Evolutionary conservation across 2,888 invertebrate species (phyloP).

Genomic region (Eupelmus urozonus): DNA sequence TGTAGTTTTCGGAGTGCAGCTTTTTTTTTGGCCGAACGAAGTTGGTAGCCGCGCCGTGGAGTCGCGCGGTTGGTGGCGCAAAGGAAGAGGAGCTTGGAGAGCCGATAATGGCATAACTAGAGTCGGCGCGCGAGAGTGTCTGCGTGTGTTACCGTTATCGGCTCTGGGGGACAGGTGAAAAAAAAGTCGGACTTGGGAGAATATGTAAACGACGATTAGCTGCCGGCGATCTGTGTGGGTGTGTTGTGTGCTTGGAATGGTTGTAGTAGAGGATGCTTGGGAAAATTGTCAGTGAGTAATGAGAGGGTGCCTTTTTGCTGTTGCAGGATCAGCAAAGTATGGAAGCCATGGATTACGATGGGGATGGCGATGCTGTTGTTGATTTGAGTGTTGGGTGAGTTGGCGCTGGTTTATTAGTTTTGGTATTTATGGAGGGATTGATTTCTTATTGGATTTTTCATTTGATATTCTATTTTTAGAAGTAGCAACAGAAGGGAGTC

Average conservation of each 20-base stretch:
- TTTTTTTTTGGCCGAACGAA: background rate
- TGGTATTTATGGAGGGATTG: background rate
- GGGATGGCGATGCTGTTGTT: conserved; percentile 89
- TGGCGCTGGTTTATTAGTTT: conserved; percentile 4
- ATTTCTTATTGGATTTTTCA: background rate
- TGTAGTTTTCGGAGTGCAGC: too few relatives aligned
- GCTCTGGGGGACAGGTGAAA: conserved; percentile 18
- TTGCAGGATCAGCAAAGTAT: conserved; percentile 35
- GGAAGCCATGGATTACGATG: conserved; percentile 89
- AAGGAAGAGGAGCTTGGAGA: conserved; percentile 5
- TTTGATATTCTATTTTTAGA: conserved; percentile 56
- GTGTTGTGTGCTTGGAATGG: background rate
- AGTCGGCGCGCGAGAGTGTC: conserved; percentile 2
- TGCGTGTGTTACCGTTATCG: conserved; percentile 47
- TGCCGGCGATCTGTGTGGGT: background rate
- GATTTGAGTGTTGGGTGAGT: conserved; percentile 91
- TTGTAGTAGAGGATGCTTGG: background rate
- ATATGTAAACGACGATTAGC: background rate
- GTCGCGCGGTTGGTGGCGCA: conserved; percentile 8
- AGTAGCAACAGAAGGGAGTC: conserved; percentile 74
- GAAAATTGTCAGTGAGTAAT: background rate
- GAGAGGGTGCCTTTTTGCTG: background rate
- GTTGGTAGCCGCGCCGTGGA: background rate
- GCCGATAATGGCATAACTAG: conserved; percentile 36
- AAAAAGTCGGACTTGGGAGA: background rate